Conservation (phyloP, 2,797 vertebrate genomes). For the Allenopithecus nigroviridis region DNA sequence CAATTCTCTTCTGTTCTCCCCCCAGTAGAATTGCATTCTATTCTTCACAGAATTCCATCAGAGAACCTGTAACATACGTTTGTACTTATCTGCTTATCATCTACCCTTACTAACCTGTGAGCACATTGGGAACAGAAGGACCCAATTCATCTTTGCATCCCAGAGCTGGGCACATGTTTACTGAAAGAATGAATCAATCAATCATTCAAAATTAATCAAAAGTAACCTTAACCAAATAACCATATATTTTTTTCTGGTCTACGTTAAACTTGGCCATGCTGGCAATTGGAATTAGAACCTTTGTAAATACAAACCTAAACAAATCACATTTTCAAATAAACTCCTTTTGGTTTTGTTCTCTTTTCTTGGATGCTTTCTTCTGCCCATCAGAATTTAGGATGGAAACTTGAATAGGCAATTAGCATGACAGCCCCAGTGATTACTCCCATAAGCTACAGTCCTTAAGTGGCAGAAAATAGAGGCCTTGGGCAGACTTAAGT, state of each 20-base stretch:
- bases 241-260: not conserved
- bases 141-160: not conserved
- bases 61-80: fast-evolving
- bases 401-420: slow-evolving; percentile 19
- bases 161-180: not conserved
- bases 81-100: not conserved
- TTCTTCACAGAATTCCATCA: not conserved
- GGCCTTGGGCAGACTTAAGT: not conserved
- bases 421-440: slow-evolving; percentile 12
- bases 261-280: not conserved
- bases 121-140: not conserved
- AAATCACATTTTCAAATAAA: not conserved
- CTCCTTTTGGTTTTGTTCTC: not conserved
- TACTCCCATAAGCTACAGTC: not conserved
- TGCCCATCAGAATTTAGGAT: not conserved
- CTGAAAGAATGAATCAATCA: not conserved
- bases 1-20: fast-evolving
- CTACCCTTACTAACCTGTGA: not conserved
- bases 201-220: not conserved
- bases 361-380: slow-evolving; percentile 37
- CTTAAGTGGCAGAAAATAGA: slow-evolving; percentile 16
- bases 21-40: fast-evolving
- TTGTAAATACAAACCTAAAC: slow-evolving; percentile 28
- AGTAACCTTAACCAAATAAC: not conserved
- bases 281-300: not conserved